Evolutionary conservation across 2,797 vertebrate species (phyloP).

Genomic region (Propithecus perrieri): DNA sequence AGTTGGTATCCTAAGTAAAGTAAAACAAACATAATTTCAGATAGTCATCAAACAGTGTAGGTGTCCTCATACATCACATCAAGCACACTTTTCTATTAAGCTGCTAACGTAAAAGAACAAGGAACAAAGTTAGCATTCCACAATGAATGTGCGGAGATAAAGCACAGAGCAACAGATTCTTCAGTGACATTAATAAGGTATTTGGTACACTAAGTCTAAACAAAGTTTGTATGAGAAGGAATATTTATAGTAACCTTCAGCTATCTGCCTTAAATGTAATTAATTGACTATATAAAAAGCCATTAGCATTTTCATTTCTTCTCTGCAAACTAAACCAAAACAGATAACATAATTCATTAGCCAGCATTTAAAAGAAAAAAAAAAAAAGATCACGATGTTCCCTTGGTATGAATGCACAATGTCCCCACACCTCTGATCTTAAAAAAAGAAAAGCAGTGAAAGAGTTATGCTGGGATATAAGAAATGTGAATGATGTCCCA

Average conservation of each 20-base stretch:
- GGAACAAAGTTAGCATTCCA: constrained; percentile 56
- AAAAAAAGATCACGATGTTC: background rate
- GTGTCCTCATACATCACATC: constrained; percentile 24
- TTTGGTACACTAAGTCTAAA: constrained; percentile 70
- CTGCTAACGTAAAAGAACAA: constrained; percentile 10
- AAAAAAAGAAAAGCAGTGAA: background rate
- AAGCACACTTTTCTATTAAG: constrained; percentile 54
- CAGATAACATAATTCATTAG: constrained; percentile 61
- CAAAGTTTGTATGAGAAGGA: constrained; percentile 53
- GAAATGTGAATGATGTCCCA: background rate
- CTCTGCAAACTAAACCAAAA: constrained; percentile 45
- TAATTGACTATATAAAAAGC: constrained; percentile 70
- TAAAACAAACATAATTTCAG: constrained; percentile 35
- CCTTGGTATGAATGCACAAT: background rate
- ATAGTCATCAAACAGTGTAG: constrained; percentile 10
- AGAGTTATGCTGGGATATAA: background rate
- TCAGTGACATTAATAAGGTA: constrained; percentile 71
- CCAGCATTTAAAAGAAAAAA: background rate
- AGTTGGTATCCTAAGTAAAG: background rate
- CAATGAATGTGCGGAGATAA: constrained; percentile 43
- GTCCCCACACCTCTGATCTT: background rate
- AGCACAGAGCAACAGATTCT: constrained; percentile 60
- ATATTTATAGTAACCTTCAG: constrained; percentile 67
- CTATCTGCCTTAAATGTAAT: constrained; percentile 55
- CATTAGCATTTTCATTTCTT: constrained; percentile 56